phyloP scores from a whole-genome alignment of 1,140 invertebrate genomes.

The Macrostomum lignano region DNA sequence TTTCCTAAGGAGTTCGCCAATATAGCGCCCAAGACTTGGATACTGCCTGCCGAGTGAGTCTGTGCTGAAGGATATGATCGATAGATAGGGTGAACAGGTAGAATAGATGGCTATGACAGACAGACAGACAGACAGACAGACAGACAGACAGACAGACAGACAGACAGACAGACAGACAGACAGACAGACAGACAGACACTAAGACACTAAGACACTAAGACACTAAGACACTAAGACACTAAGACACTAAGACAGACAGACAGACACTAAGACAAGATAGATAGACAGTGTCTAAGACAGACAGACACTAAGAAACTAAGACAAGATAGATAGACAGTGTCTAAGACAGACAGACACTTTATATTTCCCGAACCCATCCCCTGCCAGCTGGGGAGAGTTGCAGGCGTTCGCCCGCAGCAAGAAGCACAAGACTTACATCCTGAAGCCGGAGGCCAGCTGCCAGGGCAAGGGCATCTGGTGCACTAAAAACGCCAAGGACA shows the following conservation, averaged over 20 bases:
- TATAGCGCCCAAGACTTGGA: slow-evolving; percentile 73
- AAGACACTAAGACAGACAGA: too few relatives aligned
- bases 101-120: background rate
- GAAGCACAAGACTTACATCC: slow-evolving; percentile 47
- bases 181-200: too few relatives aligned
- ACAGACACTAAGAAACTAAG: too few relatives aligned
- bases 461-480: slow-evolving; percentile 57
- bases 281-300: too few relatives aligned
- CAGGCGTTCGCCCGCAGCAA: slow-evolving; percentile 21
- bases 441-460: slow-evolving; percentile 57
- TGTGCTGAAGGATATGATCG: slow-evolving; percentile 10
- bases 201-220: too few relatives aligned
- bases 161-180: too few relatives aligned
- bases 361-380: background rate
- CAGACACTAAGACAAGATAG: too few relatives aligned
- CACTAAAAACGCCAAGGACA: slow-evolving; percentile 44
- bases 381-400: slow-evolving; percentile 21
- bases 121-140: too few relatives aligned
- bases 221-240: too few relatives aligned
- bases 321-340: too few relatives aligned
- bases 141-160: too few relatives aligned
- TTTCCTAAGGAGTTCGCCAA: slow-evolving; percentile 59
- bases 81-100: background rate
- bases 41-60: slow-evolving; percentile 65
- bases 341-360: slow-evolving; percentile 1